phyloP scores from a whole-genome alignment of 1,140 invertebrate species.

The Drosophila yakuba region DNA sequence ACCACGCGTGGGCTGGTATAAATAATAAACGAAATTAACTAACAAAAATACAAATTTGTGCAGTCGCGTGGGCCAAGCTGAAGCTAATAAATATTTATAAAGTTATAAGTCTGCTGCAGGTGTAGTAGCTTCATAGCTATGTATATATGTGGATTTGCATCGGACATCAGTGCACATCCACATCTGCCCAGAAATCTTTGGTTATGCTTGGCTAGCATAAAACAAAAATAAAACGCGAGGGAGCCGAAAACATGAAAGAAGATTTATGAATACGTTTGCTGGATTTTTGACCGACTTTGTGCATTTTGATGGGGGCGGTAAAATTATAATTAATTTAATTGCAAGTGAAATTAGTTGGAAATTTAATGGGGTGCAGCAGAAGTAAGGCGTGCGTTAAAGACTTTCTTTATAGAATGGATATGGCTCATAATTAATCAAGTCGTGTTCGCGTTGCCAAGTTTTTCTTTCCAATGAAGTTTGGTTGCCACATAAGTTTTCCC shows the following conservation, averaged over 20 bases:
- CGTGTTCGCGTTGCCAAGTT: neutral
- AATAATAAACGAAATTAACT: conserved; percentile 57
- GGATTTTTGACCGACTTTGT: conserved; percentile 61
- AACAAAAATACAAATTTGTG: conserved; percentile 56
- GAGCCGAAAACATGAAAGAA: conserved; percentile 40
- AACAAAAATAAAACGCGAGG: conserved; percentile 23
- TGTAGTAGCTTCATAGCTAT: conserved; percentile 27
- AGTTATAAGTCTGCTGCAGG: conserved; percentile 46
- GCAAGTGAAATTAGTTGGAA: conserved; percentile 76
- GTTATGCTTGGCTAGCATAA: conserved; percentile 57
- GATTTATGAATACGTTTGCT: conserved; percentile 55
- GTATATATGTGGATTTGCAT: conserved; percentile 49
- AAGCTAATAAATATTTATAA: conserved; percentile 73
- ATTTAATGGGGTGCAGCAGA: conserved; percentile 68
- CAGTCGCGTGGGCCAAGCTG: conserved; percentile 53
- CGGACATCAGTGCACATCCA: conserved; percentile 27
- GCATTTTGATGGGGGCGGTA: conserved; percentile 53
- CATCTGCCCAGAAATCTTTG: conserved; percentile 32
- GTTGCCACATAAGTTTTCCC: conserved; percentile 4
- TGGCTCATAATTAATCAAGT: conserved; percentile 35
- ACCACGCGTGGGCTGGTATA: conserved; percentile 60
- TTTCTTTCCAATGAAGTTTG: too few relatives aligned
- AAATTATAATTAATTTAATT: conserved; percentile 81
- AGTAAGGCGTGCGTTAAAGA: conserved; percentile 55
- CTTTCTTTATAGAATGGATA: conserved; percentile 25